Base-by-base conservation (phyloP, 30 jellyfish, hydroid and myxozoan species). In the Aurelia aurita region DNA sequence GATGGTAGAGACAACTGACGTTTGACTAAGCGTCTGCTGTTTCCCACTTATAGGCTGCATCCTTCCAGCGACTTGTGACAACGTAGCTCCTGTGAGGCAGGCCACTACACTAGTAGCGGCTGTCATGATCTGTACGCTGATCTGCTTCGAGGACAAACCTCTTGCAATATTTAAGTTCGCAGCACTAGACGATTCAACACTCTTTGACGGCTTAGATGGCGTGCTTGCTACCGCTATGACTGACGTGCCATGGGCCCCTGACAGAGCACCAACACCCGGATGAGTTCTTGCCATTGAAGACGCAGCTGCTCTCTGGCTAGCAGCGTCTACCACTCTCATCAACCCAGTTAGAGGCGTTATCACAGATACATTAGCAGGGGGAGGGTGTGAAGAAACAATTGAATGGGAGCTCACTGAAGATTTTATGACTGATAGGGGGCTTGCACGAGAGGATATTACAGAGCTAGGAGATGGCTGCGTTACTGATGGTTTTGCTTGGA, bases 1-100 rank as follows among this genome's bases (percentile, higher is more conserved):
- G 13, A 77, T 58, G 14, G 88, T 77, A 10, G 88, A 77, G 32
- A 77, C 88, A 61, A 77, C 88, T 5, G 88, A 77, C 27, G 88
- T 77, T 19, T 77, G 69, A 31, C 66, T 61, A 25, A 65, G 47
- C 7, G 78, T n/a, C 69, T 63, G 59, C 18, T 45, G 87, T 47
- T 55, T 75, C 7, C 61, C 87, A 16, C 46, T 77, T 49, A 2
- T 55, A 3, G 88, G 69, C 55, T 77, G 62, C 69, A 61, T 77
- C 19, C 61, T 61, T 23, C 67, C 46, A n/a, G 72, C 53, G 3
- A 61, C 88, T 21, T 77, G 88, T 8, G 88, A 77, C 16, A 77
- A 54, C 13, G 86, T 64, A 26, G 88, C 88, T 26, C 69, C 78
- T 21, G 88, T 46, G 11, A 77, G 69, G 31, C 88, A 77, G 23